These are phyloP conservation scores for Pitta sordida DNA, from an alignment of 2,113 vertebrate genomes.

Conservation along the genomic window DNA sequence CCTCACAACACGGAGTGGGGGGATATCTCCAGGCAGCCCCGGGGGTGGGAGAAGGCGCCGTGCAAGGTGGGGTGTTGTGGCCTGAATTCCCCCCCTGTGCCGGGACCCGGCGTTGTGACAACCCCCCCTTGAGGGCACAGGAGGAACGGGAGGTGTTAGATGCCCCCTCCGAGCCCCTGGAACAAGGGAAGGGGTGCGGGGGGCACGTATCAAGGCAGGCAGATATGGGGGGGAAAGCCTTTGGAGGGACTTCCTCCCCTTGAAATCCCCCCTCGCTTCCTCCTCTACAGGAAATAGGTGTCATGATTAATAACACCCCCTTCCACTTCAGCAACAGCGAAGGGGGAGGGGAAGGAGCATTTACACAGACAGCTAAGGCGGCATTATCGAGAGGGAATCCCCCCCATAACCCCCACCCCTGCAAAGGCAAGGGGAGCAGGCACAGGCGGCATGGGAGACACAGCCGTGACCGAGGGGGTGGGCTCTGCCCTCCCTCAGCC, in stretches of 20 bases:
- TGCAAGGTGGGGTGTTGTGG: conserved; percentile 40
- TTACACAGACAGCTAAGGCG: conserved; percentile 56
- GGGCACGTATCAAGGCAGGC: background rate
- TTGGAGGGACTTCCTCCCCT: conserved; percentile 62
- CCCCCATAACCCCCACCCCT: conserved; percentile 43
- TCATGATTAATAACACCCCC: conserved; percentile 80
- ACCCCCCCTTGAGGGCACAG: conserved; percentile 58
- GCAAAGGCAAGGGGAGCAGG: background rate
- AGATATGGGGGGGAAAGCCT: conserved; percentile 29
- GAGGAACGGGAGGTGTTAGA: conserved; percentile 31
- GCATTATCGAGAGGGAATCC: conserved; percentile 47
- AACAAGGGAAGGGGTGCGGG: background rate
- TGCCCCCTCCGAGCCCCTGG: conserved; percentile 43
- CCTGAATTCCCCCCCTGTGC: conserved; percentile 34
- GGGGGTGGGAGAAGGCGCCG: background rate
- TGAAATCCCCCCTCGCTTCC: conserved; percentile 65
- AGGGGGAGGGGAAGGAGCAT: conserved; percentile 51
- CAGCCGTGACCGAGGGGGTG: conserved; percentile 4
- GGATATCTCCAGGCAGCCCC: background rate
- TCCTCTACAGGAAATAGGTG: conserved; percentile 66
- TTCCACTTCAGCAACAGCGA: conserved; percentile 65
- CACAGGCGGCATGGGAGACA: background rate
- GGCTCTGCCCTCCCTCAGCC: conserved; percentile 21
- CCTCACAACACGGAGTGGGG: background rate
- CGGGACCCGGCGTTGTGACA: conserved; percentile 32